Base-by-base conservation (phyloP, 2,888 invertebrate genomes). In the Plebejus anna region DNA sequence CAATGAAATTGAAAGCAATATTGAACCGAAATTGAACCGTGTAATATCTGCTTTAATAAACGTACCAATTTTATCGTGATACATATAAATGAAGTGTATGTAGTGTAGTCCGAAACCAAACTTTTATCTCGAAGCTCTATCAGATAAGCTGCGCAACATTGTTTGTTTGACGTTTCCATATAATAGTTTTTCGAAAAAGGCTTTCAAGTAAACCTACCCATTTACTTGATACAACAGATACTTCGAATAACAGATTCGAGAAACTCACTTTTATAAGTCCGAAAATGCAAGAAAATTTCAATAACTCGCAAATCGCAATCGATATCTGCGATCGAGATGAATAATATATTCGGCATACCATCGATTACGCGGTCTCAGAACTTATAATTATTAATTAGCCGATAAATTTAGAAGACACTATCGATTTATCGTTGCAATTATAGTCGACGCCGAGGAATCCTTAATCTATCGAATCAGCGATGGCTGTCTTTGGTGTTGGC, bases 401-500 rank as follows among this genome's bases (percentile, higher is more conserved):
- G 66, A 66, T 66, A 66, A 66, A 66, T 66, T 66, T 66, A 66
- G 66, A 66, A 55, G 73, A 51, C 73, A 32, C 73, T 55, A 73
- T 51, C 73, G 55, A 73, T 73, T 51, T 55, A 73, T 51, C 28
- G 73, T 32, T 16, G 73, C 73, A 73, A 73, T 73, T 73, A 73
- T 51, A 73, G 51, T 73, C 32, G 55, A 51, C 5, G 22, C 47
- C 71, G n/a, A 38, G 16, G 72, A 51, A 55, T 55, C 32, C 51
- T 32, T 51, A 73, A 51, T 71, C 71, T 57, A 28, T 28, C 71
- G 47, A 71, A 76, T 79, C 77, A 59, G 73, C 73, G 73, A 77
- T 72, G 71, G 76, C 76, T 75, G 77, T 75, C 78, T 78, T 79
- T 73, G 75, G 78, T 79, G 79, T 81, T 79, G 81, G 80, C 79